phyloP scores from a whole-genome alignment of 1,140 invertebrate genomes.

The Linepithema humile region DNA sequence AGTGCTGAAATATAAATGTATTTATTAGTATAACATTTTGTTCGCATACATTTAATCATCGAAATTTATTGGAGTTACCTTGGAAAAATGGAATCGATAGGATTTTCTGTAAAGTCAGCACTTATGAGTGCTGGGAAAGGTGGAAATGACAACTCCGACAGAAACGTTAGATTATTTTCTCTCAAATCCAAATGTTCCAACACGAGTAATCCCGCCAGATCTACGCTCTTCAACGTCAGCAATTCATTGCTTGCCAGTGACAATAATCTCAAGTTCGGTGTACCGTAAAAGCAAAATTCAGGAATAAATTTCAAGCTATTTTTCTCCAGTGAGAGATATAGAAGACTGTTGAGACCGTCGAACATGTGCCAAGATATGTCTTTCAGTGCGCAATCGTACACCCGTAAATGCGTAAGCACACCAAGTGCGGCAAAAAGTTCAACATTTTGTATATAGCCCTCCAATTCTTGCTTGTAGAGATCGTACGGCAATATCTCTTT shows the following conservation, averaged over 20 bases:
- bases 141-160: constrained; percentile 89
- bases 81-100: constrained; percentile 88
- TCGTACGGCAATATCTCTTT: constrained; percentile 87
- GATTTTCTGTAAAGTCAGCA: constrained; percentile 88
- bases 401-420: constrained; percentile 85
- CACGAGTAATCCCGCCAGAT: constrained; percentile 87
- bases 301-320: constrained; percentile 88
- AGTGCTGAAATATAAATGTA: constrained; percentile 82
- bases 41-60: background rate
- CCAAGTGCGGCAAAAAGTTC: constrained; percentile 85
- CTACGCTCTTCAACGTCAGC: constrained; percentile 87
- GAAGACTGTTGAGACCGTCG: constrained; percentile 86
- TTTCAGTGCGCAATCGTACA: constrained; percentile 86
- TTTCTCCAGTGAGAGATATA: constrained; percentile 87
- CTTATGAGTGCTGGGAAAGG: constrained; percentile 87
- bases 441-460: constrained; percentile 81
- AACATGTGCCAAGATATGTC: constrained; percentile 90
- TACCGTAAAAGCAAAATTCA: constrained; percentile 89
- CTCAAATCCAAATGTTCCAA: constrained; percentile 88
- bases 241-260: constrained; percentile 88
- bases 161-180: constrained; percentile 87
- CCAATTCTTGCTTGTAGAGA: constrained; percentile 85
- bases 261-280: constrained; percentile 86
- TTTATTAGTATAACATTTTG: background rate
- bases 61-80: constrained; percentile 74